Evolutionary conservation across 1,140 invertebrate genomes (phyloP).

Genomic region (Neodiprion fabricii): DNA sequence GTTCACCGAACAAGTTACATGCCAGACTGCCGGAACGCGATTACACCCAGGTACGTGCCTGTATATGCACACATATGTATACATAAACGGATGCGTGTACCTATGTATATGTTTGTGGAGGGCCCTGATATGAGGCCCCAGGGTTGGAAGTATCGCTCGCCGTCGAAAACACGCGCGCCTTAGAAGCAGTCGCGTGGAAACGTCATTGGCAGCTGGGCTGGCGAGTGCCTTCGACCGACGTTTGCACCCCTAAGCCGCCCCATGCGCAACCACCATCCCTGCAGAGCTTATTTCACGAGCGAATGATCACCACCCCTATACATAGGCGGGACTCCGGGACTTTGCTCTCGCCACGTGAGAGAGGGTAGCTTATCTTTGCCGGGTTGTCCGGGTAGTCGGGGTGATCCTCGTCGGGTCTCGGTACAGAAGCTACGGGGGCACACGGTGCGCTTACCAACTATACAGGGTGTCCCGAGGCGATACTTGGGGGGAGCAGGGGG

Average conservation of each 20-base stretch:
- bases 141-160: constrained; percentile 24
- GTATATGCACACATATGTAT: neutral
- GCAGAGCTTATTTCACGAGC: constrained; percentile 62
- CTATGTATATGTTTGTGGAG: neutral
- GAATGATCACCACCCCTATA: constrained; percentile 34
- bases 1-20: neutral
- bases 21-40: neutral
- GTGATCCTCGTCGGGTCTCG: neutral
- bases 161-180: constrained; percentile 61
- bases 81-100: too few species aligned
- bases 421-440: constrained; percentile 18
- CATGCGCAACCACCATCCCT: constrained; percentile 57
- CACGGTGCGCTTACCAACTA: constrained; percentile 31
- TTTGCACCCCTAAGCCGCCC: constrained; percentile 49
- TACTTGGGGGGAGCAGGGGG: too few species aligned
- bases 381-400: constrained; percentile 36
- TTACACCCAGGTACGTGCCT: neutral
- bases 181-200: constrained; percentile 58
- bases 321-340: constrained; percentile 27
- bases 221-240: constrained; percentile 38
- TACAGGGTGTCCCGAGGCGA: constrained; percentile 29
- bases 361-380: constrained; percentile 52
- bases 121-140: neutral
- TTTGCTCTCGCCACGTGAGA: constrained; percentile 34
- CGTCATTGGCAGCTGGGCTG: constrained; percentile 61